These are phyloP conservation scores for Carassius auratus DNA, from an alignment of 2,113 vertebrate genomes.

Conservation along the genomic window DNA sequence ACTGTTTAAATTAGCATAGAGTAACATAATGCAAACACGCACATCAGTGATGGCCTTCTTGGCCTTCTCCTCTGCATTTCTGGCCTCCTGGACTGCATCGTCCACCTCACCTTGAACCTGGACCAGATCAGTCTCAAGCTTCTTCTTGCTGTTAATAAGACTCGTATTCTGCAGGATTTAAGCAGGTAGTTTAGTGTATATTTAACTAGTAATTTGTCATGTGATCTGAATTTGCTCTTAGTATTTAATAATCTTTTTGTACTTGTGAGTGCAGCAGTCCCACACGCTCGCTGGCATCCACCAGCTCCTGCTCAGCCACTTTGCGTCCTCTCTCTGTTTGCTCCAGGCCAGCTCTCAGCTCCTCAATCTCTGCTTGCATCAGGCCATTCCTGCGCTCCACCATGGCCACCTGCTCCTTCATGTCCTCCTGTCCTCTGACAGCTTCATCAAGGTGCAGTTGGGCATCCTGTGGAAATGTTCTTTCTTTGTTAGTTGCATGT, in stretches of 20 bases:
- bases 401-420: slow-evolving; percentile 87
- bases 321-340: slow-evolving; percentile 86
- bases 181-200: not conserved
- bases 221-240: too few relatives aligned
- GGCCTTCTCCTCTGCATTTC: slow-evolving; percentile 52
- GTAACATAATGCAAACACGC: not conserved
- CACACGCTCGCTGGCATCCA: slow-evolving; percentile 82
- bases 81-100: slow-evolving; percentile 43
- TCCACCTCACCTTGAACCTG: slow-evolving; percentile 30
- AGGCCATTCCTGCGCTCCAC: slow-evolving; percentile 86
- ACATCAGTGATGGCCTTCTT: slow-evolving; percentile 56
- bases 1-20: not conserved
- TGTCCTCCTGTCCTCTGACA: slow-evolving; percentile 76
- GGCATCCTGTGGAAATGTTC: slow-evolving; percentile 72
- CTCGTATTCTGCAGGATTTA: slow-evolving; percentile 39
- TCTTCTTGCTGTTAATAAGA: not conserved
- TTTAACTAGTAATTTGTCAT: too few relatives aligned
- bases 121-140: too few relatives aligned
- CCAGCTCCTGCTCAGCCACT: slow-evolving; percentile 86
- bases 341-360: slow-evolving; percentile 83
- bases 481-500: not conserved
- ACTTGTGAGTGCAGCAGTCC: not conserved
- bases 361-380: slow-evolving; percentile 86
- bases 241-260: not conserved
- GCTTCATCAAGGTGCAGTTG: slow-evolving; percentile 61